A percentile compares a stretch with the other conserved stretches of the same genome.
phyloP scores from a whole-genome alignment of 2,113 vertebrate genomes.

The Emydura subglobosa region DNA sequence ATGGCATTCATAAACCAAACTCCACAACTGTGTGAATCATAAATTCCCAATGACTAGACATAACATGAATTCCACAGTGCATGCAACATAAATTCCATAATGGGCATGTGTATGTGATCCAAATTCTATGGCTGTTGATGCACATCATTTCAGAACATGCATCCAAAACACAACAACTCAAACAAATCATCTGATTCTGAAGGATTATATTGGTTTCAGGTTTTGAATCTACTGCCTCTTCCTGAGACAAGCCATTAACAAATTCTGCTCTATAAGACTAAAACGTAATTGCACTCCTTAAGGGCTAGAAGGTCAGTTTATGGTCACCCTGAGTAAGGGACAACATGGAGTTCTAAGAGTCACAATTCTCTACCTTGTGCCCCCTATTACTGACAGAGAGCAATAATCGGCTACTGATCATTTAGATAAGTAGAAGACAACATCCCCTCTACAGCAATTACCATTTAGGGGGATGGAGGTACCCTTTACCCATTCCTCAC shows the following conservation, averaged over 20 bases:
- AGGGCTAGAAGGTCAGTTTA: background rate
- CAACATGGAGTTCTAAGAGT: fast-evolving
- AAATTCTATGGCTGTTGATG: background rate
- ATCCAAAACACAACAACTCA: background rate
- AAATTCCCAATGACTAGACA: background rate
- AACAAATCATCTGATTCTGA: background rate
- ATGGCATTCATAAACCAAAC: background rate
- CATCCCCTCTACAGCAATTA: background rate
- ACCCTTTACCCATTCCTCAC: background rate
- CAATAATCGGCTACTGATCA: background rate
- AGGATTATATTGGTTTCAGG: background rate
- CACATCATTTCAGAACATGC: background rate
- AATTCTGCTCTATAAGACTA: background rate
- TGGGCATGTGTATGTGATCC: fast-evolving
- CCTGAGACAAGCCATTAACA: background rate
- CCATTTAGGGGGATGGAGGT: background rate
- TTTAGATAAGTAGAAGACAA: background rate
- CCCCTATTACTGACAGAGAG: background rate
- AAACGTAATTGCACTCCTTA: background rate
- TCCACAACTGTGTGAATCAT: constrained; percentile 11
- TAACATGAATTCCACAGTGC: background rate
- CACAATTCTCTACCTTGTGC: background rate
- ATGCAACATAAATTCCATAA: background rate
- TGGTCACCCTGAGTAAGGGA: background rate
- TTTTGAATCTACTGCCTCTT: background rate